phyloP scores from a whole-genome alignment of 1,140 invertebrate species.

The Calephelis nemesis region DNA sequence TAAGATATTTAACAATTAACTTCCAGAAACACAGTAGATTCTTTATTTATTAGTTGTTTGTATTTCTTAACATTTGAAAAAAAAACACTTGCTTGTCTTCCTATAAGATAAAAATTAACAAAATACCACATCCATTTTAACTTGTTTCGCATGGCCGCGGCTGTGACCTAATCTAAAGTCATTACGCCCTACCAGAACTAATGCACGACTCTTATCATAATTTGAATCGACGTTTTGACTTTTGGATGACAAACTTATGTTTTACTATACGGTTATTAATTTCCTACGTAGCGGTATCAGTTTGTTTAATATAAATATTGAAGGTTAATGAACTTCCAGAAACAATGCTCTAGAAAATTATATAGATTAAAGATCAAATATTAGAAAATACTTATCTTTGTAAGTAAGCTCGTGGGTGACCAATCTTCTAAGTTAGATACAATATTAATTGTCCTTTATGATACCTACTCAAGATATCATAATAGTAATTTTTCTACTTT shows the following conservation, averaged over 20 bases:
- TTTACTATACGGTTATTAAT: conserved; percentile 75
- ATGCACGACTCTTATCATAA: conserved; percentile 70
- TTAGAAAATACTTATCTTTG: no score
- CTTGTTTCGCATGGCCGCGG: conserved; percentile 12
- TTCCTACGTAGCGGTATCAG: conserved; percentile 46
- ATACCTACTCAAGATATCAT: no score
- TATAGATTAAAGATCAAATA: no score
- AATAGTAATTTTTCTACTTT: no score
- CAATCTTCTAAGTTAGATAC: no score
- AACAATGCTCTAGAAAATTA: not conserved
- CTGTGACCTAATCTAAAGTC: conserved; percentile 34
- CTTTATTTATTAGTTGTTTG: no score
- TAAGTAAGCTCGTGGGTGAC: no score
- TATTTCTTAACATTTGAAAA: not conserved
- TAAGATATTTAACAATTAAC: no score
- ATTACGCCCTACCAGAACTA: conserved; percentile 75
- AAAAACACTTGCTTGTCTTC: not conserved
- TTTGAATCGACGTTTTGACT: conserved; percentile 72
- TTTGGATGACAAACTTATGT: conserved; percentile 73
- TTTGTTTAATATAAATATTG: conserved; percentile 44
- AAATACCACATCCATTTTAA: conserved; percentile 28
- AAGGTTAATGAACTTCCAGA: conserved; percentile 38
- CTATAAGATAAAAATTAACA: not conserved
- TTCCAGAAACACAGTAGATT: no score
- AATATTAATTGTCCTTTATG: no score